Evolutionary conservation across 1,140 invertebrate species (phyloP), one percentile per base, ranked within the genome.

Genomic region (Drosophila varians): DNA sequence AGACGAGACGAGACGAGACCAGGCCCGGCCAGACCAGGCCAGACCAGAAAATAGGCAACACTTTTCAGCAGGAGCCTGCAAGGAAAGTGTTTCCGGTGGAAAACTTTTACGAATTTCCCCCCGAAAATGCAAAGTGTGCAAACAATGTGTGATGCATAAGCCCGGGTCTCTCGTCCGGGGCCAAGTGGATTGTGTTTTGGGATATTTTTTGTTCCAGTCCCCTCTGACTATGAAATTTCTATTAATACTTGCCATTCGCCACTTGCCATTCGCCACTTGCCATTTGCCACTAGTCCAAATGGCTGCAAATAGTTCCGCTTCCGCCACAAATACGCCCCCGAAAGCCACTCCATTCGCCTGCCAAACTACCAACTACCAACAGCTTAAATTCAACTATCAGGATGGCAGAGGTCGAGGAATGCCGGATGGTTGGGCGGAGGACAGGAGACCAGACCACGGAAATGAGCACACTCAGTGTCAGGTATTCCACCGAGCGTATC

Each of bases 61-160:
- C 65, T 87, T 87, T 86, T 86, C 75, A 62, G 72, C 66, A 43
- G 49, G 34, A 16, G 60, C 61, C 61, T 80, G 76, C 76, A 79
- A 49, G 31, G 80, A 65, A 84, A 84, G 79, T 84, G 79, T 84
- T 80, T 66, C 57, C 72, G 52, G 14, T 7, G 82, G 69, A 77
- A 86, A 87, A 74, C 74, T 84, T 86, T 74, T 65, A 45, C 61
- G 51, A 77, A 87, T 77, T 87, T 82, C 74, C 86, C 36, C 64
- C 65, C 60, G 82, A 66, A 84, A 87, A 87, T 87, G 74, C 82
- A 87, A 87, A 87, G 83, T 87, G 83, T 82, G 83, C 83, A 77
- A 87, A 87, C 82, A 87, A 87, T 87, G 74, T 75, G 61, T 82
- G 77, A 73, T 79, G 80, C 75, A 86, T 87, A 77, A 74, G 69